Evolutionary conservation across 2,113 vertebrate species (phyloP).

Genomic region (Petrocephalus microphthalmus): DNA sequence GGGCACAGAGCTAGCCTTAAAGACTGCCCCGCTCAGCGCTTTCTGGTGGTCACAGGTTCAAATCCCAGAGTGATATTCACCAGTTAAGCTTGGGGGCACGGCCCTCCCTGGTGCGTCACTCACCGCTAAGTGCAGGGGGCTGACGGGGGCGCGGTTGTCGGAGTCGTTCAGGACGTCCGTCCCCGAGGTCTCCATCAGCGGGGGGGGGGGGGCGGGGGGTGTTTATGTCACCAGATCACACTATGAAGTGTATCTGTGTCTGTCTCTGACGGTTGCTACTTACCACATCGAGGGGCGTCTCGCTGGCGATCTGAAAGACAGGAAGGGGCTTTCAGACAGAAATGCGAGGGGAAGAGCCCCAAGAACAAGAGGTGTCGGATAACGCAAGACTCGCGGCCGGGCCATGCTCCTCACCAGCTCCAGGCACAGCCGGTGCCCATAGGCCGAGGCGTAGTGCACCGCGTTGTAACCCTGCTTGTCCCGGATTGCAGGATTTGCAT

Average conservation of each 20-base stretch:
- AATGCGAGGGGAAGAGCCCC: neutral
- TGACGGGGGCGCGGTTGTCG: slow-evolving; percentile 83
- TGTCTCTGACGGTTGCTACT: slow-evolving; percentile 48
- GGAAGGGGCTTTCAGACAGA: neutral
- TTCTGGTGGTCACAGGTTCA: neutral
- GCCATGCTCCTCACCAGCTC: slow-evolving; percentile 59
- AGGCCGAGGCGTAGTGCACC: slow-evolving; percentile 85
- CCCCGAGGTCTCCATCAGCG: slow-evolving; percentile 96
- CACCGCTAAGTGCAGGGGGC: slow-evolving; percentile 92
- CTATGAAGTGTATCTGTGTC: neutral
- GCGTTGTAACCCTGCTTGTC: slow-evolving; percentile 97
- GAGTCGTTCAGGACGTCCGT: slow-evolving; percentile 87
- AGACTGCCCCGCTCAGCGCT: neutral
- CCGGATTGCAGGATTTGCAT: slow-evolving; percentile 92
- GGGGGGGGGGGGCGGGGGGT: slow-evolving; percentile 19
- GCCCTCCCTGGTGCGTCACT: slow-evolving; percentile 51
- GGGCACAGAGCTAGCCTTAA: neutral
- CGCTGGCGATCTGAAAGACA: slow-evolving; percentile 84
- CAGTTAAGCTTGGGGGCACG: neutral
- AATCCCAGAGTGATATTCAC: neutral
- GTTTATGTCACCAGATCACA: neutral
- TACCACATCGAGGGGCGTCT: slow-evolving; percentile 97
- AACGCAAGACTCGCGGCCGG: neutral
- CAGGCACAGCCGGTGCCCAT: slow-evolving; percentile 67
- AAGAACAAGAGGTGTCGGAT: neutral